A percentile compares a stretch with the other conserved stretches of the same genome.
Conservation (phyloP, 2,797 vertebrate genomes). For the Phrynocephalus guinanensis region DNA sequence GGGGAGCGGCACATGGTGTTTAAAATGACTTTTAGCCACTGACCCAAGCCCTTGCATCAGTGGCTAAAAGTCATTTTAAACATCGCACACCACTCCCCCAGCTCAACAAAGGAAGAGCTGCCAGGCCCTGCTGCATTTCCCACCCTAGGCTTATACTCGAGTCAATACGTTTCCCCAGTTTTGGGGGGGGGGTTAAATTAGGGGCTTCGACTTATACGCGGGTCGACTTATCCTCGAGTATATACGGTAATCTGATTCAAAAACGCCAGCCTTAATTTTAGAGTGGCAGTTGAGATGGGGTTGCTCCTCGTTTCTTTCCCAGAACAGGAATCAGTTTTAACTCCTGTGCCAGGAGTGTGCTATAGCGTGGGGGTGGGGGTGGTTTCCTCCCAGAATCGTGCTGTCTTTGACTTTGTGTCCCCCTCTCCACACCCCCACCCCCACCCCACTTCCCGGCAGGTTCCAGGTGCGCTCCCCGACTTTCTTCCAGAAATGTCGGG, state of each 20-base stretch:
- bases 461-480: slow-evolving; percentile 98
- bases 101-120: too few species aligned
- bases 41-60: too few species aligned
- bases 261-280: neutral
- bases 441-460: slow-evolving; percentile 71
- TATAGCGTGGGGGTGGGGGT: neutral
- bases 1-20: too few species aligned
- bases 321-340: neutral
- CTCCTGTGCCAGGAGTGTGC: neutral
- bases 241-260: neutral
- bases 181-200: too few species aligned
- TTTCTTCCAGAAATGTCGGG: slow-evolving; percentile 98
- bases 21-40: too few species aligned
- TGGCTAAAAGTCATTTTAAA: too few species aligned
- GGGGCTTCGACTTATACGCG: too few species aligned
- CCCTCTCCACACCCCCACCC: neutral
- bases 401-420: neutral
- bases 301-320: neutral
- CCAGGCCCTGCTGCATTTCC: too few species aligned
- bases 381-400: neutral
- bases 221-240: too few species aligned
- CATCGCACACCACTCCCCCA: too few species aligned
- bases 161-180: too few species aligned
- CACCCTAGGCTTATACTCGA: too few species aligned
- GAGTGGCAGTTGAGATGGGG: neutral